Percentiles rank a stretch among this genome's conserved stretches.
Evolutionary conservation across 2,797 vertebrate species (phyloP).

Genomic region (Smutsia gigantea): DNA sequence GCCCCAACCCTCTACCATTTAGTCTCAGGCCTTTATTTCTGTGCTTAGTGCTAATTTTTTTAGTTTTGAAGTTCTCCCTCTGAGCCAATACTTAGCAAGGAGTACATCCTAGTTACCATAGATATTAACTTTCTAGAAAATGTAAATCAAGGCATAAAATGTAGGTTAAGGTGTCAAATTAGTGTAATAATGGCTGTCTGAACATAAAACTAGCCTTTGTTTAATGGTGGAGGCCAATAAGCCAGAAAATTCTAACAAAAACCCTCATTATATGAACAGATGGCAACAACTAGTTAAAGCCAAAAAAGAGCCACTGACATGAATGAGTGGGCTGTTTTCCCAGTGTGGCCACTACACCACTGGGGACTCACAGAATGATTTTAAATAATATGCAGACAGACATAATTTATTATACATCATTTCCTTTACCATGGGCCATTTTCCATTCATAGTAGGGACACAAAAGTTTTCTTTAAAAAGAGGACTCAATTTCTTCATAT

Average conservation of each 20-base stretch:
- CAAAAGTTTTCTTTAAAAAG: conserved; percentile 1
- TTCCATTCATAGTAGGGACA: neutral
- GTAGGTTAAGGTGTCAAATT: neutral
- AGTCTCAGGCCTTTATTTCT: neutral
- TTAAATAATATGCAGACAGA: neutral
- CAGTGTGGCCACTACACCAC: neutral
- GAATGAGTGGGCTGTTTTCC: neutral
- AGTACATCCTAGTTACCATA: neutral
- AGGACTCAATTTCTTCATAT: neutral
- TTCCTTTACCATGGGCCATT: neutral
- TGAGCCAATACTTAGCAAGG: conserved; percentile 7
- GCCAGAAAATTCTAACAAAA: neutral
- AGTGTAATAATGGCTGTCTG: neutral
- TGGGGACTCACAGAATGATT: neutral
- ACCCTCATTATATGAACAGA: neutral
- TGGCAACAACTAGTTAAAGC: neutral
- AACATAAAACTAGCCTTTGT: neutral
- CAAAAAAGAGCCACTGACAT: neutral
- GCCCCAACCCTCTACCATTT: neutral
- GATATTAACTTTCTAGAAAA: neutral
- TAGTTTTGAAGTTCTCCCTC: neutral
- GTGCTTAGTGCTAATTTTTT: conserved; percentile 2
- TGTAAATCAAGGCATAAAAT: neutral
- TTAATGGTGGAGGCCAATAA: neutral
- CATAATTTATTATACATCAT: neutral